phyloP scores from a whole-genome alignment of 1,140 invertebrate genomes.

The Drosophila kanapiae region DNA sequence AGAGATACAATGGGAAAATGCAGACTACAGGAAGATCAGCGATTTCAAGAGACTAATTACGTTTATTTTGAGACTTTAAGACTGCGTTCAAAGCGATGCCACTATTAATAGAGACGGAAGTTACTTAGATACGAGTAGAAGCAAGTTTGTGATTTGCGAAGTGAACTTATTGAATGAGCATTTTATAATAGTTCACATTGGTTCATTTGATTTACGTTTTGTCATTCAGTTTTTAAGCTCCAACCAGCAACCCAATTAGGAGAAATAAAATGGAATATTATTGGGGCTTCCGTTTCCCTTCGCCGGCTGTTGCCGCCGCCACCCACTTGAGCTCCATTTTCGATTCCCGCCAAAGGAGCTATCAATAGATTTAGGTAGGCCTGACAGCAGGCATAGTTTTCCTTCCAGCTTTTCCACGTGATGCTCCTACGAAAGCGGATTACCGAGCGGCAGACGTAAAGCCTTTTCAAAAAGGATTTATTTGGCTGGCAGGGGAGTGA shows the following conservation, averaged over 20 bases:
- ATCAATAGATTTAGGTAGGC: constrained; percentile 39
- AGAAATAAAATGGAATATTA: constrained; percentile 24
- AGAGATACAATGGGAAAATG: background rate
- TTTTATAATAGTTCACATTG: background rate
- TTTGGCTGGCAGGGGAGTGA: constrained; percentile 35
- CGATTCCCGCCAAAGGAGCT: constrained; percentile 7
- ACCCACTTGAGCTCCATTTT: constrained; percentile 8
- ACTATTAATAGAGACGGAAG: background rate
- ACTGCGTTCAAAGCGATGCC: background rate
- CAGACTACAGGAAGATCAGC: background rate
- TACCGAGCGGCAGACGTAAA: constrained; percentile 72
- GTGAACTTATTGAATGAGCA: too few relatives aligned
- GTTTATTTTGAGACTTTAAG: background rate
- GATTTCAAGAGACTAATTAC: background rate
- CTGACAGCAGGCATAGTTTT: constrained; percentile 49
- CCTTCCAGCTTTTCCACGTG: constrained; percentile 10
- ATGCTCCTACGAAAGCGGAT: constrained; percentile 55
- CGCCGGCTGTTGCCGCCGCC: too few relatives aligned
- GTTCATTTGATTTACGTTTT: constrained; percentile 2
- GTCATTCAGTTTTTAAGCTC: constrained; percentile 5
- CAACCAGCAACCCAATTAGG: constrained; percentile 23
- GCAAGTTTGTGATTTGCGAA: background rate
- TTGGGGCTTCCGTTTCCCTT: constrained; percentile 11
- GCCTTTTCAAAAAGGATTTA: constrained; percentile 75
- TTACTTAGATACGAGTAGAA: background rate